Base-by-base conservation (phyloP, 1,140 invertebrate species). In the Drosophila carrolli region DNA sequence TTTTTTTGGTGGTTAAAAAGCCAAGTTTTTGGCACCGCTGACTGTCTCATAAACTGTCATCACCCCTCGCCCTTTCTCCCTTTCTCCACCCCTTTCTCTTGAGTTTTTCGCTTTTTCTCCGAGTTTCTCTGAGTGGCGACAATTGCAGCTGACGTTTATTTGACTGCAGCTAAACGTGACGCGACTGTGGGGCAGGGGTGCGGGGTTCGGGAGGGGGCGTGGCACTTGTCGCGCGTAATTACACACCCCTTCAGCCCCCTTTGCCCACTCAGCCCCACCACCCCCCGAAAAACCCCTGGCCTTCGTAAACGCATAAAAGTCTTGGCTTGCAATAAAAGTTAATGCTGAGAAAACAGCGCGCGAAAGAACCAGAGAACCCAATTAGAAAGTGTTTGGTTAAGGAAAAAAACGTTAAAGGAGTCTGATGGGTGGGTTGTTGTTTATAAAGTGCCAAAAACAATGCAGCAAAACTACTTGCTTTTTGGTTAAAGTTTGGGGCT, bases 81-180 rank as follows among this genome's bases (percentile, higher is more conserved):
- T 10, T n/a, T 29, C 8, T 9, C 5, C 29, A 32, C 29, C 11
- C 38, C 66, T 46, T 40, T 48, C 65, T 48, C 23, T 19, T 0
- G 3, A 23, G 13, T n/a, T 10, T 38, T 38, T 19, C 32, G 13
- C 16, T 8, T 13, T 38, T 7, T 14, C 5, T 35, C 19, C 29
- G 19, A 51, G 8, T 55, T 48, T 41, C 23, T 56, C 58, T 76
- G 63, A 58, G 68, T 71, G 46, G 43, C 66, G 54, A 71, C 68
- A n/a, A 58, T 78, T 73, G 72, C 82, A 74, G 68, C 67, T 84
- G 81, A 84, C 81, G 78, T 86, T 84, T 84, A 84, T 84, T 84
- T 84, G 81, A 84, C 81, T 84, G 81, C 82, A 84, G 78, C 81
- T 81, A 74, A 85, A 86, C 81, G 81, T 84, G 81, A 80, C 74